Conservation (phyloP, 2,888 invertebrate species). For the Eretmocerus hayati region DNA sequence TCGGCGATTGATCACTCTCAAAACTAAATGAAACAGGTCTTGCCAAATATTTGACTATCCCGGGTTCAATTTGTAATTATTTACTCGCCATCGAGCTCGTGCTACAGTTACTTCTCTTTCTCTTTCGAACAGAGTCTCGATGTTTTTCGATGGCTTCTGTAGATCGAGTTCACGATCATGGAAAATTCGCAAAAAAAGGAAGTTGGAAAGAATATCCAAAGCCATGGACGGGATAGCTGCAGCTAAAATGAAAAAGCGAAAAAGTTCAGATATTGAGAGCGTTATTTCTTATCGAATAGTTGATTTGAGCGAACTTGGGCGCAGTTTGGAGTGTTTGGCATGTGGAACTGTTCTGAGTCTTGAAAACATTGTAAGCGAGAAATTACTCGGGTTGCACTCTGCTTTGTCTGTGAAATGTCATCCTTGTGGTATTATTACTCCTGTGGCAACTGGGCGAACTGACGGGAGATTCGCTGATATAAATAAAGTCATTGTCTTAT, state of each 20-base stretch:
- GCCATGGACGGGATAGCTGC: no score
- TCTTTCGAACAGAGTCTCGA: no score
- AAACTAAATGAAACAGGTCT: no score
- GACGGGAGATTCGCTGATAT: background rate
- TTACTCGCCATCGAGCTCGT: no score
- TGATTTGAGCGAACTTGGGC: background rate
- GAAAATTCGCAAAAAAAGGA: no score
- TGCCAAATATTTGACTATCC: no score
- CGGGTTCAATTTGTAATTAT: no score
- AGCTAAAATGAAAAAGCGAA: background rate
- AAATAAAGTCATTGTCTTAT: background rate
- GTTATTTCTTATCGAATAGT: background rate
- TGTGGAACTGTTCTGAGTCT: background rate
- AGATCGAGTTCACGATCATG: no score
- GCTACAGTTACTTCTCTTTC: no score
- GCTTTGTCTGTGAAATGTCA: background rate
- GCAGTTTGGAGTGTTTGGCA: background rate
- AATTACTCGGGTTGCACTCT: background rate
- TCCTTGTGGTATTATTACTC: background rate
- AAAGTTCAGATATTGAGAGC: background rate
- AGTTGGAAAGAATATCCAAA: no score
- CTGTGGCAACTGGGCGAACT: background rate
- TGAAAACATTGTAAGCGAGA: background rate
- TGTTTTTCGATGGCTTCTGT: no score
- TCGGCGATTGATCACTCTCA: no score